phyloP scores from a whole-genome alignment of 2,113 vertebrate species.

The Galemys pyrenaicus region DNA sequence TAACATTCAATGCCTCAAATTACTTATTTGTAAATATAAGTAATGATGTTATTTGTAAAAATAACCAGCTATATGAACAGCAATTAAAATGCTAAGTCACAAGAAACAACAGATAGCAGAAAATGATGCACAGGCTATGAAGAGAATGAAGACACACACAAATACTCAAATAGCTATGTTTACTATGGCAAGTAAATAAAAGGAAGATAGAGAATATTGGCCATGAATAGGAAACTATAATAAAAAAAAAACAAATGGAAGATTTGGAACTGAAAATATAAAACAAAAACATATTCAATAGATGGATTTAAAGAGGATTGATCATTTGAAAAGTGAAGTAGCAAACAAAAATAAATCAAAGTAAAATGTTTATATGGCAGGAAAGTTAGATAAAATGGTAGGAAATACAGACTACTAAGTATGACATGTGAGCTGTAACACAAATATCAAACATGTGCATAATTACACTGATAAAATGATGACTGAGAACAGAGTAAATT shows the following conservation, averaged over 20 bases:
- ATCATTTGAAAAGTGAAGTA: neutral
- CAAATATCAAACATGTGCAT: neutral
- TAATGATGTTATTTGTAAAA: no score
- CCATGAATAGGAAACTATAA: neutral
- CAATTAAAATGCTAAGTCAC: neutral
- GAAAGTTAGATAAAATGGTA: neutral
- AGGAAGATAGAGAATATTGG: neutral
- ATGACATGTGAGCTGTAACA: neutral
- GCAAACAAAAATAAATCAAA: neutral
- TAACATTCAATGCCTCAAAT: neutral
- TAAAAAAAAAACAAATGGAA: neutral
- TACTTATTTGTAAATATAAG: no score
- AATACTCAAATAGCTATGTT: neutral
- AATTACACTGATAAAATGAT: neutral
- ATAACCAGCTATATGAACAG: neutral
- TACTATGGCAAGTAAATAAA: neutral
- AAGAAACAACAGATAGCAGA: neutral
- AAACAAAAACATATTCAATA: neutral
- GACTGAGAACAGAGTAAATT: neutral
- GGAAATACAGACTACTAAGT: neutral
- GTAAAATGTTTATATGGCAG: neutral
- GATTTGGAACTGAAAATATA: neutral
- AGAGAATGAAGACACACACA: neutral
- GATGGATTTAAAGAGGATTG: neutral
- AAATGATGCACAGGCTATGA: neutral